phyloP scores from a whole-genome alignment of 1,140 invertebrate species.

The Drosophila rhopaloa region DNA sequence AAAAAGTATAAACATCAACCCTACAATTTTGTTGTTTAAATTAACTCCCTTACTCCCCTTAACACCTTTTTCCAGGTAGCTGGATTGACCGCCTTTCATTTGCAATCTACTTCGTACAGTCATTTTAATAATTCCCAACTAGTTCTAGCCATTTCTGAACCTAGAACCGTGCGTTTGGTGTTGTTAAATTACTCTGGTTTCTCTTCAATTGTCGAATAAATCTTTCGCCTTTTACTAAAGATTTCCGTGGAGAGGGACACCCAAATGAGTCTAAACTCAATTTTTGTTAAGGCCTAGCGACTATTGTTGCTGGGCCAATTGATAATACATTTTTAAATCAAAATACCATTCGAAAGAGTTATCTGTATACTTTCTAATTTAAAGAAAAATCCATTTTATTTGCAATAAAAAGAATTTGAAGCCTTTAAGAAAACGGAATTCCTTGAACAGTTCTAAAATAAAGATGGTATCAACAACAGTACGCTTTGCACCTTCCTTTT shows the following conservation, averaged over 20 bases:
- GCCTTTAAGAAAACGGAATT: too few relatives aligned
- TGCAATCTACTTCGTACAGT: not conserved
- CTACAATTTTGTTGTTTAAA: too few relatives aligned
- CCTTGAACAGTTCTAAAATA: not conserved
- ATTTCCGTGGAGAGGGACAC: conserved; percentile 84
- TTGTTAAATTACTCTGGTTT: conserved; percentile 61
- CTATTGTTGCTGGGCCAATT: not conserved
- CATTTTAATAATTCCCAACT: conserved; percentile 1
- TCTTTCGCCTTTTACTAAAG: conserved; percentile 86
- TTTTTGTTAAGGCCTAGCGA: conserved; percentile 4
- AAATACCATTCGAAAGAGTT: too few relatives aligned
- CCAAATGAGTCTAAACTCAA: conserved; percentile 79
- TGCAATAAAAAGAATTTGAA: too few relatives aligned
- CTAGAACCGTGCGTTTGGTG: not conserved
- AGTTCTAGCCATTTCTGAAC: not conserved
- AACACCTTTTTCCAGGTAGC: not conserved
- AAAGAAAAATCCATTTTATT: too few relatives aligned
- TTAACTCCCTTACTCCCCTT: too few relatives aligned
- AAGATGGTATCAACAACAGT: not conserved
- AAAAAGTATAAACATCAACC: too few relatives aligned
- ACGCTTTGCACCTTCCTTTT: not conserved
- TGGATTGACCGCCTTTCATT: not conserved
- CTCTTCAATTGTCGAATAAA: conserved; percentile 84
- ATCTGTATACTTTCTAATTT: too few relatives aligned
- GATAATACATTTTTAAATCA: too few relatives aligned